Percentiles rank a stretch among this genome's conserved stretches.
Evolutionary conservation across 2,113 vertebrate genomes (phyloP).

Genomic region (Carassius carassius): DNA sequence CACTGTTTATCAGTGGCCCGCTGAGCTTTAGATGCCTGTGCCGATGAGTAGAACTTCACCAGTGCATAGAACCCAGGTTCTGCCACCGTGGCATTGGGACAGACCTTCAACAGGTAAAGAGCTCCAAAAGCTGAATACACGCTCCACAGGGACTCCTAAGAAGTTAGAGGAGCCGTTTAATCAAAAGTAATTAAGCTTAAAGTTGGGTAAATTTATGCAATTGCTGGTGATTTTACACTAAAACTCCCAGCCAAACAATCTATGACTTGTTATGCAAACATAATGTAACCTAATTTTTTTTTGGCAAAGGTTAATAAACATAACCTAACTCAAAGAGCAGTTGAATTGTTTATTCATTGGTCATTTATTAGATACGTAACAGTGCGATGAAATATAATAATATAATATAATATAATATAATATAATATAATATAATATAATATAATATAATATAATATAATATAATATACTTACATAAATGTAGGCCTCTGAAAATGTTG

Average conservation of each 20-base stretch:
- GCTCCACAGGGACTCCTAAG: constrained; percentile 66
- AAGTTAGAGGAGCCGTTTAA: neutral
- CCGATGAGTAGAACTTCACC: constrained; percentile 78
- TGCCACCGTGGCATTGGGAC: constrained; percentile 34
- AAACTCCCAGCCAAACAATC: neutral
- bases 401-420: too few species aligned
- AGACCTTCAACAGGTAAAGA: constrained; percentile 76
- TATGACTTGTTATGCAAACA: too few species aligned
- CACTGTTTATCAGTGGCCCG: constrained; percentile 59
- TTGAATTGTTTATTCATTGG: too few species aligned
- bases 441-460: too few species aligned
- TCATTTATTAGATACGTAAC: too few species aligned
- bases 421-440: too few species aligned
- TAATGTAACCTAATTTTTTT: too few species aligned
- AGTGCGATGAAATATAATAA: too few species aligned
- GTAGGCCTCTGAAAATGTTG: too few species aligned
- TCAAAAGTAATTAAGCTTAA: neutral
- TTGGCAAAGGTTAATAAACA: too few species aligned
- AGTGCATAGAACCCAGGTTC: constrained; percentile 76
- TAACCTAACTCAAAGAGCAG: too few species aligned
- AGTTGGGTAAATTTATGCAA: neutral
- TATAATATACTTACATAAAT: too few species aligned
- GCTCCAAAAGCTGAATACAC: constrained; percentile 78
- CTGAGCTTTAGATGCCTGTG: constrained; percentile 77
- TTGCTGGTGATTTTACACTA: neutral